phyloP scores from a whole-genome alignment of 2,797 vertebrate species.

The Esox lucius region DNA sequence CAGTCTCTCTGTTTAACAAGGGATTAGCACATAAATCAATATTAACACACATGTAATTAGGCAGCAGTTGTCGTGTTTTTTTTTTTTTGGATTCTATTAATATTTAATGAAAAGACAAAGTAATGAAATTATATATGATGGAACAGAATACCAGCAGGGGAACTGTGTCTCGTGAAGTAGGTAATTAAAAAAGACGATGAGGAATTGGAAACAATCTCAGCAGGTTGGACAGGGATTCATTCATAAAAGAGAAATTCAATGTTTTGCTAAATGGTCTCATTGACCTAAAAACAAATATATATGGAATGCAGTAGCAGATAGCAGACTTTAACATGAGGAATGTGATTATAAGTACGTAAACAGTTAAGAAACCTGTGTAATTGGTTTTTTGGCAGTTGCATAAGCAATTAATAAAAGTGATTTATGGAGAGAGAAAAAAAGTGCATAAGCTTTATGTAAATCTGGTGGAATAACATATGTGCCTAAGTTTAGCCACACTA shows the following conservation, averaged over 20 bases:
- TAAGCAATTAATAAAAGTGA: conserved; percentile 22
- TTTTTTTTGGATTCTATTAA: conserved; percentile 61
- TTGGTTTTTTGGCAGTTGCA: conserved; percentile 17
- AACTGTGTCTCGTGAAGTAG: conserved; percentile 11
- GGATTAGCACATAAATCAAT: conserved; percentile 45
- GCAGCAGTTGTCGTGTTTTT: conserved; percentile 41
- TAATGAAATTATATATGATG: conserved; percentile 54
- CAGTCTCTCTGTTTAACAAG: conserved; percentile 29
- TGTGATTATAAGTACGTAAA: conserved; percentile 10
- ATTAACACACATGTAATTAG: conserved; percentile 60
- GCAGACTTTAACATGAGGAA: conserved; percentile 30
- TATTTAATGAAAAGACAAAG: conserved; percentile 59
- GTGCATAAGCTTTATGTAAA: not conserved
- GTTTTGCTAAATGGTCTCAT: conserved; percentile 20
- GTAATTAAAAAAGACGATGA: conserved; percentile 6
- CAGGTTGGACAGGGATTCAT: conserved; percentile 3
- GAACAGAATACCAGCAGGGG: conserved; percentile 47
- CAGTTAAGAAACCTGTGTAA: conserved; percentile 36
- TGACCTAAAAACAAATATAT: conserved; percentile 4
- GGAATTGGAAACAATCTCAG: conserved; percentile 11
- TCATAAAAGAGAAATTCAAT: conserved; percentile 57
- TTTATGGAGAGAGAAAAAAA: conserved; percentile 20
- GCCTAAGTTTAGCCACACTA: not conserved
- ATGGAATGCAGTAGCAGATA: too few species aligned
- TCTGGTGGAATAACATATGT: not conserved